Percentiles rank a stretch among this genome's conserved stretches.
Conservation (phyloP, 2,888 invertebrate species). For the Dasysyrphus tricinctus region DNA sequence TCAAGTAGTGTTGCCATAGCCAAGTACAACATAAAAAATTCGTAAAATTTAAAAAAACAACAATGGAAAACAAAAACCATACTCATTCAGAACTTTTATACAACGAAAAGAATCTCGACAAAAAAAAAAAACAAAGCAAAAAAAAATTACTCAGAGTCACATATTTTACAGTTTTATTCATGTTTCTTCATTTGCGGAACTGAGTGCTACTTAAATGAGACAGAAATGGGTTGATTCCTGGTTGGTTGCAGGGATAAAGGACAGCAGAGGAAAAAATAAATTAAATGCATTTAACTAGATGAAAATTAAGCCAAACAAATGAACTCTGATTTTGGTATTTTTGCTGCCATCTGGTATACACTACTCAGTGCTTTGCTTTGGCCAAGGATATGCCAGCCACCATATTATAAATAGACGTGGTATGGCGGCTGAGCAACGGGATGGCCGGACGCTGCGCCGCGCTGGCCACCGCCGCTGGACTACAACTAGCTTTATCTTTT, state of each 20-base stretch:
- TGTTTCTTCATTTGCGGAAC: conserved; percentile 35
- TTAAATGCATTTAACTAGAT: conserved; percentile 56
- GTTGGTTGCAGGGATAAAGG: conserved; percentile 19
- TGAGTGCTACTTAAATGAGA: conserved; percentile 35
- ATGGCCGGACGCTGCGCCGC: neutral
- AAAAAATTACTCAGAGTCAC: conserved; percentile 7
- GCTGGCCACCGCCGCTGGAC: no score
- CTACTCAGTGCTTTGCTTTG: neutral
- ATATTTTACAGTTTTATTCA: conserved; percentile 45
- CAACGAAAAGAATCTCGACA: conserved; percentile 10
- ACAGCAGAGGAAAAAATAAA: conserved; percentile 17
- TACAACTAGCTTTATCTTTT: conserved; percentile 17
- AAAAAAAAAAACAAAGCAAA: neutral
- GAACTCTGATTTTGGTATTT: conserved; percentile 59
- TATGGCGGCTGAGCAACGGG: conserved; percentile 14
- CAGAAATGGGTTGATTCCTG: conserved; percentile 33
- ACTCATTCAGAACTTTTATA: conserved; percentile 13
- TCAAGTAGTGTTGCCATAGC: conserved; percentile 23
- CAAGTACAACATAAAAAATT: neutral
- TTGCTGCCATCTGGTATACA: conserved; percentile 31
- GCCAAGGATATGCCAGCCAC: neutral
- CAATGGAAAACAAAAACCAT: conserved; percentile 10
- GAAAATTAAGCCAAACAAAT: conserved; percentile 63
- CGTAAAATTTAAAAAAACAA: conserved; percentile 8
- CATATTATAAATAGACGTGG: neutral